Evolutionary conservation across 1,140 invertebrate species (phyloP), one percentile per base, ranked within the genome.

Genomic region (Heliconius nattereri): DNA sequence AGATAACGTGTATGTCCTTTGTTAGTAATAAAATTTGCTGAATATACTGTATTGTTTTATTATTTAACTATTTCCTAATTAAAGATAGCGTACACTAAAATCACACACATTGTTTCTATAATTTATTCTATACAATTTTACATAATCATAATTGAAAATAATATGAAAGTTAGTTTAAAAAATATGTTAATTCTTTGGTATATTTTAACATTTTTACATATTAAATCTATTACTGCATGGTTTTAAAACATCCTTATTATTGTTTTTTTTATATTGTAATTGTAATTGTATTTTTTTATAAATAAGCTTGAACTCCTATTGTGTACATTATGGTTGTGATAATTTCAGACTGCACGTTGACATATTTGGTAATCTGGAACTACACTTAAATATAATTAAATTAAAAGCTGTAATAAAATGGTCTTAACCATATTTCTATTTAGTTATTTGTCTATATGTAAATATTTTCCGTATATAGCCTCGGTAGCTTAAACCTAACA

Each of bases 11-110:
- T 87, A 90, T 92, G 88, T 91, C 86, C 23, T 87, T 89, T 91
- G 85, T 92, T 92, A 91, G 90, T 85, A 92, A 91, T 92, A 92
- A 93, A 91, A 84, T 87, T 90, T 86, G 80, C 77, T 83, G 80
- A 84, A 71, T 82, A 79, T 75, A 32, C 23, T 40, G n/a, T 29
- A 81, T 57, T 75, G 71, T 77, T 81, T 81, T 71, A 81, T 81
- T 75, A 11, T 75, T 76, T 40, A 45, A 75, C 40, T 37, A 71
- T 66, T 66, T 66, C 60, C 11, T 66, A 29, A 29, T 9, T 66
- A 66, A 66, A 7, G 23, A n/a, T 60, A 23, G n/a, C n/a, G 54
- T 23, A 60, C 2, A 60, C 3, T 60, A 60, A 26, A 57, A 57
- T 57, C 6, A 57, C n/a, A 57, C 7, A 66, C 23, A 66, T 66